Base-by-base conservation (phyloP, 2,797 vertebrate species). In the Sphaeramia orbicularis region DNA sequence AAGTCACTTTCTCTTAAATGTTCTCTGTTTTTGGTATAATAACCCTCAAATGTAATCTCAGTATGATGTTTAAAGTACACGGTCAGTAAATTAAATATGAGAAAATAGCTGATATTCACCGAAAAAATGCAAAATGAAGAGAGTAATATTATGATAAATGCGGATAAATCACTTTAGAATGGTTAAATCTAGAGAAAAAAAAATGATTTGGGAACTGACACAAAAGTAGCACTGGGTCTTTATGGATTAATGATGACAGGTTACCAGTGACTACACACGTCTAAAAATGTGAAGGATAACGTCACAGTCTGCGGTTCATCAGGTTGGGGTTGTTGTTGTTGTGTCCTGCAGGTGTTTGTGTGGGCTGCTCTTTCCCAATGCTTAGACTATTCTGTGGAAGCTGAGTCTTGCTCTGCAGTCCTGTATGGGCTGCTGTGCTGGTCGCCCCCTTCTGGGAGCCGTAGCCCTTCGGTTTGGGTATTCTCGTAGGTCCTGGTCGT, bases 391-490 rank as follows among this genome's bases (percentile, higher is more conserved):
- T 30, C 15, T 65, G 72, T 1, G 60, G 51, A 0, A 16, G 18
- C 18, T 69, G 82, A 19, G 51, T 66, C 71, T 68, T 88, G 65
- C 12, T 81, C 41, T 72, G 87, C 48, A 45, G 66, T 1, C 76
- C 84, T 2, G 9, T 38, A 30, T n/a, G 56, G 9, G 80, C 49
- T 7, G n/a, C 15, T 0, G 59, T 69, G 85, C 78, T 81, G 74
- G 65, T 86, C 14, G 90, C 84, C 77, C 85, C 81, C 85, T 94
- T 96, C 54, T 88, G 91, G 74, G 91, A 81, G 65, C 72, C 67
- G 50, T 35, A 90, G 70, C 94, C 77, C 88, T 95, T 97, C 19
- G 95, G 94, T 94, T 96, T 97, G 74, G 97, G 96, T 74, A 96
- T 98, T 61, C 93, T 87, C 15, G 95, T 96, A 21, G 96, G 96